Conservation (phyloP, 2,888 invertebrate species). For the Marronus borbonicus region DNA sequence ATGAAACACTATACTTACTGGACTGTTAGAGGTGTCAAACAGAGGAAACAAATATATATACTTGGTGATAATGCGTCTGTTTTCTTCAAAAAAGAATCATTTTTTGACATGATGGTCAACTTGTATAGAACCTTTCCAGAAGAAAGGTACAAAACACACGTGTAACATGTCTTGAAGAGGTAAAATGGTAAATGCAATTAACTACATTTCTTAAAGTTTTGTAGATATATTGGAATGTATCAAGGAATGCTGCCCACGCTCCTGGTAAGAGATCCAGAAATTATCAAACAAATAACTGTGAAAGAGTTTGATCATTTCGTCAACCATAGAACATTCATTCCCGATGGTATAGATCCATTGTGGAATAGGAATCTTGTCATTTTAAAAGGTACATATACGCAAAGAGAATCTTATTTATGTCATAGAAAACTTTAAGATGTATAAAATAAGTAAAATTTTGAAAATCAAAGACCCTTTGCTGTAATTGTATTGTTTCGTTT, state of each 20-base stretch:
- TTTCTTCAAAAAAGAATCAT: conserved; percentile 43
- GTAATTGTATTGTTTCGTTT: too few species aligned
- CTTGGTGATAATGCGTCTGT: conserved; percentile 49
- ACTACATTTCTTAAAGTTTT: conserved; percentile 14
- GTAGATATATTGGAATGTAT: conserved; percentile 60
- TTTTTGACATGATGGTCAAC: conserved; percentile 26
- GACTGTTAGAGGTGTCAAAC: conserved; percentile 51
- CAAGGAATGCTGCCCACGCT: conserved; percentile 56
- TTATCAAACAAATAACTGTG: conserved; percentile 66
- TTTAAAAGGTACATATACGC: conserved; percentile 42
- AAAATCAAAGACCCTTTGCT: too few species aligned
- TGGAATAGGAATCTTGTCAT: conserved; percentile 56
- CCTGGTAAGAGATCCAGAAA: conserved; percentile 60
- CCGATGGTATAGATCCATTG: conserved; percentile 58
- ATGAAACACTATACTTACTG: conserved; percentile 51
- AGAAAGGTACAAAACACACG: conserved; percentile 48
- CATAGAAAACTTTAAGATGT: too few species aligned
- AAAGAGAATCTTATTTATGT: too few species aligned
- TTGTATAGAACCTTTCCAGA: conserved; percentile 48
- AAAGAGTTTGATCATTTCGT: conserved; percentile 68
- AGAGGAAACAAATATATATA: conserved; percentile 49
- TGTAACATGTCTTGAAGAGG: too few species aligned
- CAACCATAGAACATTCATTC: conserved; percentile 61
- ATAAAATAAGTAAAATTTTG: too few species aligned
- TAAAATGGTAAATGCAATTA: background rate